These are phyloP conservation scores for Osmerus eperlanus DNA, from an alignment of 2,113 vertebrate genomes.

Conservation along the genomic window DNA sequence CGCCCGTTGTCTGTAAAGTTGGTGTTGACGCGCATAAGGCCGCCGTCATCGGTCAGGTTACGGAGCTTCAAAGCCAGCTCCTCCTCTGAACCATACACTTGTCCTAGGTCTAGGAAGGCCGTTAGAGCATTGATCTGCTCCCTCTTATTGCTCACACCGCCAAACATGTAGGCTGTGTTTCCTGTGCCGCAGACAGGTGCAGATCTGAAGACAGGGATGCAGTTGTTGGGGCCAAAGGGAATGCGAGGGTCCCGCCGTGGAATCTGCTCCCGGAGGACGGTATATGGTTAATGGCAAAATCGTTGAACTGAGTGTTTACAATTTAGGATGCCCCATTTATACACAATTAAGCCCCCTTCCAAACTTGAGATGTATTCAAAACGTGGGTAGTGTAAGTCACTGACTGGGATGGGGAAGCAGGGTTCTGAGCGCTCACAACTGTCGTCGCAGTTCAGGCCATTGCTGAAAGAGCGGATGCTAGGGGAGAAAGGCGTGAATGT, in stretches of 20 bases:
- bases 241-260: slow-evolving; percentile 75
- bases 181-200: slow-evolving; percentile 68
- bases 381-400: not conserved
- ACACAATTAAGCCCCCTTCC: no score
- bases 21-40: slow-evolving; percentile 65
- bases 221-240: slow-evolving; percentile 59
- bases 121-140: slow-evolving; percentile 75
- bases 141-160: slow-evolving; percentile 50
- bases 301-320: no score
- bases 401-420: slow-evolving; percentile 86
- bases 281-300: not conserved
- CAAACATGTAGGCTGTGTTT: slow-evolving; percentile 61
- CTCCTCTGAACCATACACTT: slow-evolving; percentile 70
- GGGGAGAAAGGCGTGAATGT: slow-evolving; percentile 77
- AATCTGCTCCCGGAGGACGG: slow-evolving; percentile 67
- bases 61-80: slow-evolving; percentile 55
- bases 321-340: no score
- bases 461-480: slow-evolving; percentile 73
- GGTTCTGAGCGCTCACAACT: slow-evolving; percentile 77
- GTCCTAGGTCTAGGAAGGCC: slow-evolving; percentile 67
- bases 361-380: not conserved
- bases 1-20: slow-evolving; percentile 59
- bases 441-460: slow-evolving; percentile 68
- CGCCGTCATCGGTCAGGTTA: slow-evolving; percentile 45
- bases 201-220: slow-evolving; percentile 81